phyloP scores from a whole-genome alignment of 2,888 invertebrate species.

The Eucera pruinosa region DNA sequence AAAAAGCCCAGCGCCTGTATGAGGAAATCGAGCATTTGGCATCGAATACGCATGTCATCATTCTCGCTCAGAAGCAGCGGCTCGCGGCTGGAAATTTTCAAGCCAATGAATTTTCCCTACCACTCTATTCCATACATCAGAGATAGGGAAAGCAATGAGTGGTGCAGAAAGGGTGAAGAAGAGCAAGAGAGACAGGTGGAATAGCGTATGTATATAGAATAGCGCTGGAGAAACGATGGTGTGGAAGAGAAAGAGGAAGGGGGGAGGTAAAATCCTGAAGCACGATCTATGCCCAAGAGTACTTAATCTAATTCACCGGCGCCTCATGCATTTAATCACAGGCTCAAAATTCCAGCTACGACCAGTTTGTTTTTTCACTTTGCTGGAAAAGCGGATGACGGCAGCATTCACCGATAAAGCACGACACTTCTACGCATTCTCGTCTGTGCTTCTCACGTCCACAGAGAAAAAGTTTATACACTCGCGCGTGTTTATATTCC shows the following conservation, averaged over 20 bases:
- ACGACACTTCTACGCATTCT: no score
- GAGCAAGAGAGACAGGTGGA: not conserved
- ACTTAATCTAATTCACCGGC: constrained; percentile 67
- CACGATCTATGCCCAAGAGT: constrained; percentile 66
- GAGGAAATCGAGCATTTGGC: constrained; percentile 9
- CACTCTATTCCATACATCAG: constrained; percentile 31
- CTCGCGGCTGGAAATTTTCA: constrained; percentile 47
- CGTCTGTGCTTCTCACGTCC: no score
- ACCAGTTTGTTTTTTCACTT: no score
- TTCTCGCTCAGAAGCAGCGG: constrained; percentile 12
- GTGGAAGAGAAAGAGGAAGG: not conserved
- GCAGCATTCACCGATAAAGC: no score
- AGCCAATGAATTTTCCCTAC: constrained; percentile 56
- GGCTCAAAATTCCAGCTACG: no score
- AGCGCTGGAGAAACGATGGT: not conserved
- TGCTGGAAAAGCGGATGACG: no score
- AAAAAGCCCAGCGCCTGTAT: not conserved
- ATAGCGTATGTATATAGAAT: not conserved
- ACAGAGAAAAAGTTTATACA: no score
- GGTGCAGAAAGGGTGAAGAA: not conserved
- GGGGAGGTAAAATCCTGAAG: constrained; percentile 51
- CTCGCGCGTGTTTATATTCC: no score
- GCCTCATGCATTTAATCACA: no score
- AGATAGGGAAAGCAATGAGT: constrained; percentile 15
- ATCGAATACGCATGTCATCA: constrained; percentile 9